Evolutionary conservation across 2,888 invertebrate genomes (phyloP), one percentile per base, ranked within the genome.

Genomic region (Lasioglossum zephyrum): DNA sequence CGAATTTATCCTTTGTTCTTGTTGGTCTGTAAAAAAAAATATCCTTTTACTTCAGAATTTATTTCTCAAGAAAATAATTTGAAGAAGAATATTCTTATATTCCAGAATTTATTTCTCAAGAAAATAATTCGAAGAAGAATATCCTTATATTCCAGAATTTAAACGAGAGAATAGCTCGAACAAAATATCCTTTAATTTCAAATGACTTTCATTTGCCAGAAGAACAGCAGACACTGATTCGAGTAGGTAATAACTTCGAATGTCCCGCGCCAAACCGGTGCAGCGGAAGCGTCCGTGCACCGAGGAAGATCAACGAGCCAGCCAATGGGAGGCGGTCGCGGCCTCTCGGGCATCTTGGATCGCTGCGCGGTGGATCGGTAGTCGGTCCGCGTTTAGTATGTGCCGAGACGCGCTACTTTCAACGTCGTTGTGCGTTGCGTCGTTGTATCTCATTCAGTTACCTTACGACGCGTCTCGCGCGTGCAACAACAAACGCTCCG

Each of bases 341-440:
- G 73, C 83, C 87, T 77, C 77, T 86, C 87, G 73, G 87, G 87
- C 87, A 83, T 81, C 77, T 73, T 87, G 82, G 85, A 84, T 79
- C 82, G 79, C 81, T 66, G 73, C 44, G 72, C 79, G 76, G 87
- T 85, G 77, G 87, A 88, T 86, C 85, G 82, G 83, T 83, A 80
- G 75, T 80, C 84, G 75, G 83, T 86, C 80, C 86, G 82, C 84
- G 79, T 87, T 90, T 89, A 93, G 93, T 93, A 87, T 82, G 90
- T 88, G 91, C 84, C 87, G 91, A 90, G 91, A 90, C 93, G 91
- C 92, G 93, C 88, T 79, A 49, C 88, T 75, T 73, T 44, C 53
- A 74, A 79, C 84, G 77, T 89, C 84, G 81, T 70, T 0, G 9
- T 2, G 53, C 4, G 53, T 53, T 53, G 53, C 4, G 22, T 53